Conservation (phyloP, 2,113 vertebrate genomes). For the Apaloderma vittatum region DNA sequence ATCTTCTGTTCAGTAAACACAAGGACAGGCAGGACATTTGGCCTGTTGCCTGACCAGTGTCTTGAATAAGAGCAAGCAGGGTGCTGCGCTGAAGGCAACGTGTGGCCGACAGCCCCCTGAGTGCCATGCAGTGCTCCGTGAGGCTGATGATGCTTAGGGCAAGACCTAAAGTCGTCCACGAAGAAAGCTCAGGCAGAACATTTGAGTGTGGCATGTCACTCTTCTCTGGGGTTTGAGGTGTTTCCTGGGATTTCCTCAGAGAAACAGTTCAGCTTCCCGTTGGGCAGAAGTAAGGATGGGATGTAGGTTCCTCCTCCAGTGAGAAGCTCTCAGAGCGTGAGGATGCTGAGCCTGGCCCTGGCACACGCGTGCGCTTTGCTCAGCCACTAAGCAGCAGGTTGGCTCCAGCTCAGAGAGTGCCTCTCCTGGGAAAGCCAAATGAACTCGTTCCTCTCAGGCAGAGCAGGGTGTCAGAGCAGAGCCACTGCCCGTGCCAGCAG, state of each 20-base stretch:
- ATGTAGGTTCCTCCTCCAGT: rapidly evolving
- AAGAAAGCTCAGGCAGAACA: neutral
- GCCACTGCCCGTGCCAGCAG: rapidly evolving
- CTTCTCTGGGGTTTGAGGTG: neutral
- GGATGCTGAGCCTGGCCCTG: neutral
- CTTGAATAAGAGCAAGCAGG: neutral
- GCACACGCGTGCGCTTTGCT: neutral
- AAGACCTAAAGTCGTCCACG: neutral
- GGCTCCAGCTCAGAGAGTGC: neutral
- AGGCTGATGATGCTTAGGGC: neutral
- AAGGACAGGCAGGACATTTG: neutral
- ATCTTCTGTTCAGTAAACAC: neutral
- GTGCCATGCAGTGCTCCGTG: rapidly evolving
- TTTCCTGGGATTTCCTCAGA: neutral
- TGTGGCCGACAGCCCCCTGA: neutral
- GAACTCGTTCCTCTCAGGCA: rapidly evolving
- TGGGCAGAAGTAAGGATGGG: neutral
- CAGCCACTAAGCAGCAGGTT: neutral
- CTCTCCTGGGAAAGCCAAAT: neutral
- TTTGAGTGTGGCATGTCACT: neutral
- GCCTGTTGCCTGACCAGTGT: rapidly evolving
- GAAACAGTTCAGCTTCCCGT: neutral
- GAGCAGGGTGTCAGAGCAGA: neutral
- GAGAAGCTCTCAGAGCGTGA: neutral
- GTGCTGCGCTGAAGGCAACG: neutral